A percentile compares a stretch with the other conserved stretches of the same genome.
Conservation (phyloP, 23 tunicate species). For the Phallusia fumigata region DNA sequence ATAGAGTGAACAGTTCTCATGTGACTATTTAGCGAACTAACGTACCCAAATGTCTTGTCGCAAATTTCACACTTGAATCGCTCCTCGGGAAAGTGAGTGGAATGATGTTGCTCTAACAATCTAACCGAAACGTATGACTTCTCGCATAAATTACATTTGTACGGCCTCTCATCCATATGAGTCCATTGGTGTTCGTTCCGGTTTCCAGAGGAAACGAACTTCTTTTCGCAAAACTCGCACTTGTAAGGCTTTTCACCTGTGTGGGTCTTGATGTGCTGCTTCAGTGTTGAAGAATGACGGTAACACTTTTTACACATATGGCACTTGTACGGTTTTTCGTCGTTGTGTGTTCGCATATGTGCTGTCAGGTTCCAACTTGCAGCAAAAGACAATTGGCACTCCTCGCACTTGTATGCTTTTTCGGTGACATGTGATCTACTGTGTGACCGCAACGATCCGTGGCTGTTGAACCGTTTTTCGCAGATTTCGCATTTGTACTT, state of each 20-base stretch:
- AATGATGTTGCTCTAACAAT: too few species aligned
- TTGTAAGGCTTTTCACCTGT: not conserved
- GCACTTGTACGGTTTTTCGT: not conserved
- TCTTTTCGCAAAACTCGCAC: not conserved
- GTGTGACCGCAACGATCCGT: not conserved
- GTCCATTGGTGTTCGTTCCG: not conserved
- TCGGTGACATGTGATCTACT: not conserved
- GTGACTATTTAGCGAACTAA: too few species aligned
- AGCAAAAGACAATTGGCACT: not conserved
- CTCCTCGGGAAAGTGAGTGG: too few species aligned
- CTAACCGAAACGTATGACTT: too few species aligned
- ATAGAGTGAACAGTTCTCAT: too few species aligned
- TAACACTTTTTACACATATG: not conserved
- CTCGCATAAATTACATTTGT: not conserved
- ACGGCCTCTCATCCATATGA: not conserved
- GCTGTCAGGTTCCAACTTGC: not conserved
- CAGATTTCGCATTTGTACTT: not conserved
- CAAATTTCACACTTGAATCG: too few species aligned
- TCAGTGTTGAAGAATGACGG: not conserved
- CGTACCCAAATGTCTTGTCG: too few species aligned
- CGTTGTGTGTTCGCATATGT: not conserved
- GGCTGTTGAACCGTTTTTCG: not conserved
- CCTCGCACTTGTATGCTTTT: not conserved
- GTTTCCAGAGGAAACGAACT: not conserved
- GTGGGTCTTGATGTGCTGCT: not conserved